Evolutionary conservation across 2,888 invertebrate genomes (phyloP).

Genomic region (Zygogramma bicolorata): DNA sequence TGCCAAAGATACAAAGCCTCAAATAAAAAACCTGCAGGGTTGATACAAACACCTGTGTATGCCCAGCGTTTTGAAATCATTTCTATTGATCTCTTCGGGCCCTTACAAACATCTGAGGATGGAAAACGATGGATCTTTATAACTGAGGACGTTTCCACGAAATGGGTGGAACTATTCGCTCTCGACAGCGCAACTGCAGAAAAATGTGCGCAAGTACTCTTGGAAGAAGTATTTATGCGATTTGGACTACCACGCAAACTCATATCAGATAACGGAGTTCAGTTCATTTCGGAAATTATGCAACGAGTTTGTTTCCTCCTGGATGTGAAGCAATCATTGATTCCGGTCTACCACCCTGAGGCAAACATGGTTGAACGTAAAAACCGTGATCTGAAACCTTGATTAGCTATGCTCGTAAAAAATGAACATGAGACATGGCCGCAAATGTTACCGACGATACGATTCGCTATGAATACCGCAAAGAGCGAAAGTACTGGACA

Average conservation of each 20-base stretch:
- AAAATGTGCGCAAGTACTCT: background rate
- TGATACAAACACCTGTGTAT: conserved; percentile 20
- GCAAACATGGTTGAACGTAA: conserved; percentile 46
- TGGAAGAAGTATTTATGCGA: background rate
- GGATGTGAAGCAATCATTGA: conserved; percentile 2
- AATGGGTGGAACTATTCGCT: conserved; percentile 12
- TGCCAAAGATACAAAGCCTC: conserved; percentile 12
- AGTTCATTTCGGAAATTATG: background rate
- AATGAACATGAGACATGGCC: conserved; percentile 54
- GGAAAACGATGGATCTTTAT: background rate
- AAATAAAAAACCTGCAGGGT: conserved; percentile 27
- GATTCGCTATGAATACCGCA: too few relatives aligned
- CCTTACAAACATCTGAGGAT: background rate
- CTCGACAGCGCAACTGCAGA: background rate
- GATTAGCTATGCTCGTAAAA: background rate
- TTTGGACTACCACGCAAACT: background rate
- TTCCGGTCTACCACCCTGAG: conserved; percentile 43
- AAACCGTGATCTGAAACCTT: conserved; percentile 56
- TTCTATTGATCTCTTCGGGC: conserved; percentile 21
- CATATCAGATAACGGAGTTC: background rate
- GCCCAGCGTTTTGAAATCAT: conserved; percentile 28
- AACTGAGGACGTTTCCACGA: background rate
- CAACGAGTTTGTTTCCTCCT: conserved; percentile 12
- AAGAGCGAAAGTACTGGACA: too few relatives aligned
- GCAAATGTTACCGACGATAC: too few relatives aligned